phyloP scores from a whole-genome alignment of 1,140 invertebrate species.

The Cotesia chilonis region DNA sequence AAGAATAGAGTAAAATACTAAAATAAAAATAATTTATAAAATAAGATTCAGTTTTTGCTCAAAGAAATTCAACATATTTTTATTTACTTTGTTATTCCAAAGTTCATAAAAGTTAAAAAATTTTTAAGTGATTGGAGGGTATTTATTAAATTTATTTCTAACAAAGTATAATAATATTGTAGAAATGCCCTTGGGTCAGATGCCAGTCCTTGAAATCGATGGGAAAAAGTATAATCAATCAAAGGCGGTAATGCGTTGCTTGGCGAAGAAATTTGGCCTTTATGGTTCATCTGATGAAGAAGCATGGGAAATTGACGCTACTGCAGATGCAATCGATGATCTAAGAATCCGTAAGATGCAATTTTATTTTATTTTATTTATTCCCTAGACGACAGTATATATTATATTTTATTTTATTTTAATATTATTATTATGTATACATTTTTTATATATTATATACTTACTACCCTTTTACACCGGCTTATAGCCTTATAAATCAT shows the following conservation, averaged over 20 bases:
- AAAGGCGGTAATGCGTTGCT: conserved; percentile 51
- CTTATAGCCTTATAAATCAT: background rate
- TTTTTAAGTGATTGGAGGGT: background rate
- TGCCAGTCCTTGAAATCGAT: conserved; percentile 53
- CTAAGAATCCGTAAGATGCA: conserved; percentile 46
- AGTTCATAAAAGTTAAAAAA: background rate
- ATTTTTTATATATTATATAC: background rate
- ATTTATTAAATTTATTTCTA: background rate
- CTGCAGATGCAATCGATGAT: conserved; percentile 51
- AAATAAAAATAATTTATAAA: too few relatives aligned
- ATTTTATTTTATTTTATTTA: background rate
- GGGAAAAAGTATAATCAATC: conserved; percentile 54
- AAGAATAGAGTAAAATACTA: too few relatives aligned
- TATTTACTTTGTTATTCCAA: background rate
- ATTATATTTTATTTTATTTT: background rate
- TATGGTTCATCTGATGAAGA: conserved; percentile 49
- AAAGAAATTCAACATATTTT: background rate
- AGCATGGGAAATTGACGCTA: conserved; percentile 48
- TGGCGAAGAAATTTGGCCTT: conserved; percentile 53
- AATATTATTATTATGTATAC: too few relatives aligned
- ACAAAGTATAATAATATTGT: background rate
- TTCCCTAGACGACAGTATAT: background rate
- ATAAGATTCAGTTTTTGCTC: too few relatives aligned
- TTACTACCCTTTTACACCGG: background rate
- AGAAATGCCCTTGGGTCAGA: conserved; percentile 54